These are phyloP conservation scores for Synergus japonicus DNA, from an alignment of 2,888 invertebrate species.

Conservation along the genomic window DNA sequence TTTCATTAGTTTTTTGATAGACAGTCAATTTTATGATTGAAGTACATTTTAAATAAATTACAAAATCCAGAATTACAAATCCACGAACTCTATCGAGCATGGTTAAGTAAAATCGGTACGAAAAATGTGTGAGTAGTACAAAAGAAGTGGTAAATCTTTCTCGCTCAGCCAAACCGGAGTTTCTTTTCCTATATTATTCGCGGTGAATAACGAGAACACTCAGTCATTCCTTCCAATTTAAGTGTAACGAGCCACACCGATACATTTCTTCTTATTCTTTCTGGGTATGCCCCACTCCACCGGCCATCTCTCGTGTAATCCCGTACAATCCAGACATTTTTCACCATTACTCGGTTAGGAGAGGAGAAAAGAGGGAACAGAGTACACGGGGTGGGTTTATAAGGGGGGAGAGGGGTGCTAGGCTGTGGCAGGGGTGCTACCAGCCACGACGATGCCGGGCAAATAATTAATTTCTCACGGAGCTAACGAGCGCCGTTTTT, in stretches of 20 bases:
- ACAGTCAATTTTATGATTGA: neutral
- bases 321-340: slow-evolving; percentile 77
- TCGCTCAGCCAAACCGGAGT: slow-evolving; percentile 48
- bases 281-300: slow-evolving; percentile 60
- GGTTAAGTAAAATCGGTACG: neutral
- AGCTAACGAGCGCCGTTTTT: slow-evolving; percentile 75
- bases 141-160: slow-evolving; percentile 40
- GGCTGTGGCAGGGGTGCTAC: slow-evolving; percentile 50
- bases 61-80: neutral
- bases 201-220: slow-evolving; percentile 76
- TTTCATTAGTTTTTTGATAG: too few relatives aligned
- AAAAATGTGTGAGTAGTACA: neutral
- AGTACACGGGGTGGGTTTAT: slow-evolving; percentile 44
- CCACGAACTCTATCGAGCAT: neutral
- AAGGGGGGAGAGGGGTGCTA: slow-evolving; percentile 44
- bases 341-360: slow-evolving; percentile 71
- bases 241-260: slow-evolving; percentile 78
- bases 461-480: slow-evolving; percentile 78
- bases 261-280: slow-evolving; percentile 77
- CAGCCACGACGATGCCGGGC: slow-evolving; percentile 69
- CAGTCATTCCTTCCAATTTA: slow-evolving; percentile 77
- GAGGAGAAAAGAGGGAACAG: slow-evolving; percentile 52
- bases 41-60: neutral
- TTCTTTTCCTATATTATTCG: slow-evolving; percentile 75
- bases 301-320: slow-evolving; percentile 69